Conservation (phyloP, 2,113 vertebrate species). For the Uria lomvia region DNA sequence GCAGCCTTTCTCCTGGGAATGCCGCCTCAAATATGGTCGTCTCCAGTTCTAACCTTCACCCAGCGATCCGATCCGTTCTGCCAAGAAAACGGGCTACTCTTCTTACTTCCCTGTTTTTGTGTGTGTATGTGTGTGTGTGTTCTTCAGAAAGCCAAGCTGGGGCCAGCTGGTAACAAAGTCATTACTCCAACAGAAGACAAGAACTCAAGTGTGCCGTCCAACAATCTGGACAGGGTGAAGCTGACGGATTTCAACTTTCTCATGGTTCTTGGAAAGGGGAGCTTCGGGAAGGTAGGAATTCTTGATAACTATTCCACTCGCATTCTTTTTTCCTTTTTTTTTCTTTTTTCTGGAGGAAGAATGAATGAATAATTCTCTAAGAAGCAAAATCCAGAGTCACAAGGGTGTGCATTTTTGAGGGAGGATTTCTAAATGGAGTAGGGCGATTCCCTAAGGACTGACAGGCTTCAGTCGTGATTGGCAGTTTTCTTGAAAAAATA, state of each 20-base stretch:
- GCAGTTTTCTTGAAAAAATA: background rate
- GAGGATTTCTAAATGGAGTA: background rate
- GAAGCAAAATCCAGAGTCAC: background rate
- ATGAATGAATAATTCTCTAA: background rate
- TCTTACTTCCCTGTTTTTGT: conserved; percentile 38
- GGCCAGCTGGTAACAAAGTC: conserved; percentile 90
- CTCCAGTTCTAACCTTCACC: background rate
- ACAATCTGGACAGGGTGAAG: conserved; percentile 88
- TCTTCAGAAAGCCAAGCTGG: conserved; percentile 93
- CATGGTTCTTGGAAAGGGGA: conserved; percentile 95
- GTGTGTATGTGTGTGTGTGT: conserved; percentile 50
- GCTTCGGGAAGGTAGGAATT: conserved; percentile 91
- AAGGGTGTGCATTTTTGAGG: background rate
- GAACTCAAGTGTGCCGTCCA: conserved; percentile 82
- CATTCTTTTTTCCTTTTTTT: background rate
- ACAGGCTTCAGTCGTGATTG: background rate
- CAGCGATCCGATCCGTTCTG: background rate
- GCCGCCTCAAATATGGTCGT: background rate
- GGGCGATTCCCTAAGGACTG: background rate
- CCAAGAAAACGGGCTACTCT: background rate
- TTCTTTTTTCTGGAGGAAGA: background rate
- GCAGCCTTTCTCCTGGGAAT: background rate
- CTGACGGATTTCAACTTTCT: conserved; percentile 95
- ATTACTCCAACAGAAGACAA: conserved; percentile 88
- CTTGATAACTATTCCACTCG: background rate